A percentile compares a stretch with the other conserved stretches of the same genome.
Evolutionary conservation across 2,113 vertebrate species (phyloP).

Genomic region (Engraulis encrasicolus): DNA sequence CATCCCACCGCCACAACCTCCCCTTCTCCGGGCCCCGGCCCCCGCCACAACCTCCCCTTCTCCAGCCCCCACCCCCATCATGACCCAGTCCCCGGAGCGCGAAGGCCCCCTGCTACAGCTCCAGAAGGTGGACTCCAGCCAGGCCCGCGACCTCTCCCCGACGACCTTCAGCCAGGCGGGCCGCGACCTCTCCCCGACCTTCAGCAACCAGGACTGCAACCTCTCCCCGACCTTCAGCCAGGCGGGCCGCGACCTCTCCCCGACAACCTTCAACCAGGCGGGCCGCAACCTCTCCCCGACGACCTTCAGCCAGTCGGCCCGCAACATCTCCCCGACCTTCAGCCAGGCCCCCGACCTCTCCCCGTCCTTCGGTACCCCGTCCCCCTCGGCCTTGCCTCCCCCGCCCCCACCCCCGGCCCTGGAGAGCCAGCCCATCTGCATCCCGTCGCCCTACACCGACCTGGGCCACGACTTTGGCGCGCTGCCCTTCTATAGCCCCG

Average conservation of each 20-base stretch:
- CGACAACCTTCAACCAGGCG: no score
- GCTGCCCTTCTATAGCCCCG: constrained; percentile 85
- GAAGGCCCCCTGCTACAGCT: constrained; percentile 65
- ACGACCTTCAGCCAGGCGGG: no score
- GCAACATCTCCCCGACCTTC: constrained; percentile 77
- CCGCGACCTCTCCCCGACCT: constrained; percentile 76
- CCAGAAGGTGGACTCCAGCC: constrained; percentile 78
- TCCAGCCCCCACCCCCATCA: constrained; percentile 42
- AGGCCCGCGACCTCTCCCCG: no score
- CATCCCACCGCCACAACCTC: no score
- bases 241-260: constrained; percentile 75
- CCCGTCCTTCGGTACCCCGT: constrained; percentile 72
- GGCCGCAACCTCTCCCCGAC: constrained; percentile 77
- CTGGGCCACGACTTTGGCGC: constrained; percentile 81
- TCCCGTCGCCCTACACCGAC: constrained; percentile 87
- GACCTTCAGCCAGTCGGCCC: no score
- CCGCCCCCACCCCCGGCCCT: no score
- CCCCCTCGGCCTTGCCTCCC: constrained; percentile 70
- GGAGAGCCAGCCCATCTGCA: constrained; percentile 83
- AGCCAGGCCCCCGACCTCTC: constrained; percentile 77
- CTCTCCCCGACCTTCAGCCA: constrained; percentile 78
- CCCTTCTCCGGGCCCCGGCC: no score
- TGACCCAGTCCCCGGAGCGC: constrained; percentile 66
- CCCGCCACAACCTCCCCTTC: no score
- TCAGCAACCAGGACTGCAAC: constrained; percentile 74